A percentile compares a stretch with the other conserved stretches of the same genome.
phyloP scores from a whole-genome alignment of 2,113 vertebrate genomes.

The Trochalopteron elliotii region DNA sequence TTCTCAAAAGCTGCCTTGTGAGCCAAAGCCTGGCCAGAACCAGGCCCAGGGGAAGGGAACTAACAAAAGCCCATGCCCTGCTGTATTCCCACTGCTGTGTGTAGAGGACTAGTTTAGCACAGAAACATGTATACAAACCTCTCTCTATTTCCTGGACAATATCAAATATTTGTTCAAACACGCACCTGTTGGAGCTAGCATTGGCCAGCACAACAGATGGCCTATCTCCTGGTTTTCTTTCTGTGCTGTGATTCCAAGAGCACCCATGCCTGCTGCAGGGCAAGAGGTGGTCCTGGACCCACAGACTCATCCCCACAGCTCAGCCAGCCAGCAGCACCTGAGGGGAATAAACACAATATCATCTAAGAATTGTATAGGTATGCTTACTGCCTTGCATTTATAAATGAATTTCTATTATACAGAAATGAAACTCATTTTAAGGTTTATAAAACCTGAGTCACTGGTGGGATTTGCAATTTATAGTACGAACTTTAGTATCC shows the following conservation, averaged over 20 bases:
- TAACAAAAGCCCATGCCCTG: fast-evolving
- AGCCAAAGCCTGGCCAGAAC: background rate
- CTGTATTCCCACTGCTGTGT: background rate
- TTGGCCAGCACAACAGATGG: background rate
- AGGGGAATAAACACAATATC: background rate
- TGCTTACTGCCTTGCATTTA: background rate
- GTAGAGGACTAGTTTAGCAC: background rate
- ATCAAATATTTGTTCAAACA: background rate
- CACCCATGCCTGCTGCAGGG: background rate
- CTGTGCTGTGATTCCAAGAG: background rate
- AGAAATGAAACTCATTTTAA: background rate
- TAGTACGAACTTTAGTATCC: background rate
- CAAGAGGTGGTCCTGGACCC: too few species aligned
- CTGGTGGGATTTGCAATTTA: background rate
- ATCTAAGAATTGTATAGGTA: background rate
- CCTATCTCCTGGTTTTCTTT: background rate
- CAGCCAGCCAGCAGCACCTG: background rate
- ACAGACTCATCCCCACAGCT: background rate
- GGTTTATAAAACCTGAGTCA: background rate
- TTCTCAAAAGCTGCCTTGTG: background rate
- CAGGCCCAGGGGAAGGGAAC: background rate
- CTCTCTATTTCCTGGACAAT: background rate
- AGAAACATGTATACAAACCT: background rate
- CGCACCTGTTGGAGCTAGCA: background rate
- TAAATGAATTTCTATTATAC: background rate